Base-by-base conservation (phyloP, 2,888 invertebrate species). In the Gnatocerus cornutus region DNA sequence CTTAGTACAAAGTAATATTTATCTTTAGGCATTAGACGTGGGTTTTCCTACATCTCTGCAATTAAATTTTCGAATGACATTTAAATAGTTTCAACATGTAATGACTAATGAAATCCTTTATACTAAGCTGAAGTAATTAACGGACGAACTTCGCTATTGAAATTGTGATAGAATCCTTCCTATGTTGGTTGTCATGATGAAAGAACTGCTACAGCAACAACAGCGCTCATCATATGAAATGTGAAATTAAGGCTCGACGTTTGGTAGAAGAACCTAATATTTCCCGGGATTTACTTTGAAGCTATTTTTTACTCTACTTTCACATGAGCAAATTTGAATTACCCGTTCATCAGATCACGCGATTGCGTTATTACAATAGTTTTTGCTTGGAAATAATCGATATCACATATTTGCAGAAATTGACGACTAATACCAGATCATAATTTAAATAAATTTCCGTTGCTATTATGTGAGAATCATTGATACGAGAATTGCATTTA, bases 291-390 rank as follows among this genome's bases (percentile, higher is more conserved):
- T 59, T 45, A 46, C 29, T 46, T 59, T 46, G 30, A 29, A 30
- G 14, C 45, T 21, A 45, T 59, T 59, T 46, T 59, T 59, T 59
- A 45, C 27, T 12, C 29, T 46, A 29, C 12, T 59, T 59, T 46
- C 16, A 30, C 46, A 30, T 29, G 56, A 43, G 29, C 43, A 21
- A 13, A 59, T 59, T 46, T 46, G 9, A 59, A 59, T 59, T 41
- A 41, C 7, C 41, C 21, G 27, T 41, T 56, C 21, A 14, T 33
- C 21, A 56, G 13, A 56, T 56, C 59, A 59, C 59, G 59, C 59
- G 45, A 59, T 59, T 59, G 33, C 29, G 45, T 59, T 59, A 56
- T 56, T 56, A 59, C 43, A 46, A 59, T 30, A 59, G 59, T 59
- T 59, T 59, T 59, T 59, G n/a, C 45, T 59, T 43, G 12, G 21